Base-by-base conservation (phyloP, 2,113 vertebrate species). In the Lucifuga dentata region DNA sequence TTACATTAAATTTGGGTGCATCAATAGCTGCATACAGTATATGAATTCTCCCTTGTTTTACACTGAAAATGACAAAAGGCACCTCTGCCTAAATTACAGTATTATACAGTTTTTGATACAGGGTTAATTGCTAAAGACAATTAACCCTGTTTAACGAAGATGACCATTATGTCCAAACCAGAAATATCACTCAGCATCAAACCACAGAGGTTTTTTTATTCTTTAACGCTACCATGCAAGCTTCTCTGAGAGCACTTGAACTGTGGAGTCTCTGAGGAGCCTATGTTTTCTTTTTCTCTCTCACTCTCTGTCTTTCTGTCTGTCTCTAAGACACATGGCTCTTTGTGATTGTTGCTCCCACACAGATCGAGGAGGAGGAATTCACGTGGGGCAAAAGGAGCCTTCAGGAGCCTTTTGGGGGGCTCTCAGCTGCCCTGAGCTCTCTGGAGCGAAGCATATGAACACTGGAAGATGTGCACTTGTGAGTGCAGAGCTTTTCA, bases 241-340 rank as follows among this genome's bases (percentile, higher is more conserved):
- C 83, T 71, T 77, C 73, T 69, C 64, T 85, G 83, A 75, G 69
- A 69, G 73, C 64, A 55, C 76, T 78, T 76, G 71, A 85, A 86
- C 76, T 61, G 69, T 66, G 38, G 65, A 83, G 61, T 59, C 86
- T 68, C 73, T 5, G 8, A 73, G 81, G 81, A 80, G 68, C 62
- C 45, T 26, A 49, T 73, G 62, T 63, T 73, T 67, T 39, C 52
- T 70, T 51, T 50, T 50, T 33, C 33, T 75, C 26, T 77, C 65
- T 68, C 13, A 4, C 65, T 66, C 58, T 68, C 23, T 69, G 70
- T 64, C 60, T 67, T 64, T 58, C 39, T 56, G 55, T 67, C 85
- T 83, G 81, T 84, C 78, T 85, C 85, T 43, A 81, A 73, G 85
- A 87, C 87, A 89, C 74, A 76, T 87, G 84, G 72, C 74, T 80